phyloP scores from a whole-genome alignment of 2,797 vertebrate species.

The Lepilemur ruficaudatus region DNA sequence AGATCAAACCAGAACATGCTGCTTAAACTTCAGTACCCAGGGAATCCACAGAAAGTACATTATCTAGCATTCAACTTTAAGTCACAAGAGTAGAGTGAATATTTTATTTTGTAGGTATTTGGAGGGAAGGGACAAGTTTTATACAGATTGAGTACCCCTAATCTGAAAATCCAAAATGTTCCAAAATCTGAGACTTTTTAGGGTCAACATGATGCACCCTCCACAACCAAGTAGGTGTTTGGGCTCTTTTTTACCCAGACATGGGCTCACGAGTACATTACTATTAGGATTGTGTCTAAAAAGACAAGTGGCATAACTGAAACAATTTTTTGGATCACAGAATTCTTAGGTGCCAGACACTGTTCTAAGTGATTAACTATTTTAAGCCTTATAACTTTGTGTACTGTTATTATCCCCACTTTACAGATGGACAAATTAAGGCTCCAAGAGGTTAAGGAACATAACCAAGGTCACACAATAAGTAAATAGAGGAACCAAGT shows the following conservation, averaged over 20 bases:
- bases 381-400: neutral
- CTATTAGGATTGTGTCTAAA: neutral
- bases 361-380: neutral
- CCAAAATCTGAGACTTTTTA: neutral
- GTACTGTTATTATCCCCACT: neutral
- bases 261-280: neutral
- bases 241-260: neutral
- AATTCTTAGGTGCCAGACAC: neutral
- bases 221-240: neutral
- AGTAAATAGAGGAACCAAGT: neutral
- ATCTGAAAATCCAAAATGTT: neutral
- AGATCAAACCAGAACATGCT: neutral
- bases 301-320: neutral
- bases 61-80: neutral
- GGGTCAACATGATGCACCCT: neutral
- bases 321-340: neutral
- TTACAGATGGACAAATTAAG: neutral
- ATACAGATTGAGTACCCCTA: neutral
- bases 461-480: neutral
- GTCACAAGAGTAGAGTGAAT: conserved; percentile 5
- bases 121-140: neutral
- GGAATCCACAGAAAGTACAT: neutral
- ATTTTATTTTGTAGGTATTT: conserved; percentile 44
- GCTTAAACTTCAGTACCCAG: neutral
- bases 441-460: neutral